phyloP scores from a whole-genome alignment of 2,888 invertebrate species.

The Gandaritis pyraliata region DNA sequence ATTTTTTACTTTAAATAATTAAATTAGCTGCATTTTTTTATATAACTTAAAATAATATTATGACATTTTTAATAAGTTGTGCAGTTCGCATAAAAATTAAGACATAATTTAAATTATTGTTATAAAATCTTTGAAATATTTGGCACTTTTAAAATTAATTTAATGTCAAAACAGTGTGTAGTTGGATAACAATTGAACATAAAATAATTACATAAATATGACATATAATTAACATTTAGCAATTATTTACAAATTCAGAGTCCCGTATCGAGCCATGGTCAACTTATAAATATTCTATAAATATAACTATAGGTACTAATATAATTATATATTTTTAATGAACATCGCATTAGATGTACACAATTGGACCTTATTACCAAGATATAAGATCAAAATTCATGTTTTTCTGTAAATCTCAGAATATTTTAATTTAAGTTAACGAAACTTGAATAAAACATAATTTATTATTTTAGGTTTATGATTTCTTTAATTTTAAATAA shows the following conservation, averaged over 20 bases:
- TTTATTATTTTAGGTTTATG: no score
- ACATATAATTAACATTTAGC: background rate
- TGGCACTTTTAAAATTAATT: conserved; percentile 18
- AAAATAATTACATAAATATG: background rate
- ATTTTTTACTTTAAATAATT: background rate
- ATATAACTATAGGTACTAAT: conserved; percentile 2
- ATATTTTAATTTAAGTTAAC: no score
- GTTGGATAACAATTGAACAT: conserved; percentile 3
- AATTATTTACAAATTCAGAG: conserved; percentile 44
- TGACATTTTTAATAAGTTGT: no score
- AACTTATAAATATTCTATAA: conserved; percentile 7
- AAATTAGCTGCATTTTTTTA: no score
- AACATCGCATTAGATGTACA: conserved; percentile 13
- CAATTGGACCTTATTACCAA: conserved; percentile 27
- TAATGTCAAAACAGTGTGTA: conserved; percentile 2
- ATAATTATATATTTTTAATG: conserved; percentile 1
- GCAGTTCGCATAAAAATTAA: background rate
- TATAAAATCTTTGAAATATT: conserved; percentile 4
- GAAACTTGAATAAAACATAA: no score
- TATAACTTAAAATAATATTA: no score
- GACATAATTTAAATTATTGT: background rate
- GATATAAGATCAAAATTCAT: conserved; percentile 7
- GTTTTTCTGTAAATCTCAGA: no score
- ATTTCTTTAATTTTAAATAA: no score
- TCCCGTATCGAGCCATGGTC: conserved; percentile 41